phyloP scores from a whole-genome alignment of 2,888 invertebrate species.

The Cataglyphis albicans region DNA sequence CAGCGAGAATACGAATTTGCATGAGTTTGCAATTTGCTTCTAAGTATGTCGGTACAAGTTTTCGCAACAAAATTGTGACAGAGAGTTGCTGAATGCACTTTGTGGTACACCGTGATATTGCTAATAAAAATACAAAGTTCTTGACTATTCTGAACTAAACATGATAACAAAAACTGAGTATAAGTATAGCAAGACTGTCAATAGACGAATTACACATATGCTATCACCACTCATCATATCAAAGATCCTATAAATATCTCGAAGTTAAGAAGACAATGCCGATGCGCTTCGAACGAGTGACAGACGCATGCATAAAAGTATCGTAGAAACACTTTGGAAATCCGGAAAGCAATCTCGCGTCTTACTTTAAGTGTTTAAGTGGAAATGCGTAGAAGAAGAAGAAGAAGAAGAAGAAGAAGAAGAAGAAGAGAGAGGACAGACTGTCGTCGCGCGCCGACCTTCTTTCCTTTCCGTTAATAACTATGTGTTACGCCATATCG shows the following conservation, averaged over 20 bases:
- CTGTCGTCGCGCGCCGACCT: slow-evolving; percentile 38
- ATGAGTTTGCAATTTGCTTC: slow-evolving; percentile 7
- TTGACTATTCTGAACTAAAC: background rate
- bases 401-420: slow-evolving; percentile 25
- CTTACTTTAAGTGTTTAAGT: slow-evolving; percentile 36
- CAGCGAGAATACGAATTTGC: background rate
- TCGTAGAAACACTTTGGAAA: slow-evolving; percentile 42
- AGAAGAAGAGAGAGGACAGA: slow-evolving; percentile 37
- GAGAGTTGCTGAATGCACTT: slow-evolving; percentile 39
- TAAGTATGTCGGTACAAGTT: slow-evolving; percentile 31
- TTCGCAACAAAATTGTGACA: slow-evolving; percentile 37
- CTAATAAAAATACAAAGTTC: slow-evolving; percentile 40
- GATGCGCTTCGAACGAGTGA: slow-evolving; percentile 5
- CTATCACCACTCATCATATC: background rate
- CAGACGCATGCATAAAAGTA: slow-evolving; percentile 39
- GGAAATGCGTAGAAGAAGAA: slow-evolving; percentile 37
- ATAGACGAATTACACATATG: background rate
- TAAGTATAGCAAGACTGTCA: background rate
- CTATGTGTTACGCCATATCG: slow-evolving; percentile 34
- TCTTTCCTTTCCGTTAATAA: slow-evolving; percentile 35
- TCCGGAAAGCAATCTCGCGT: slow-evolving; percentile 36
- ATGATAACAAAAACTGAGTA: background rate
- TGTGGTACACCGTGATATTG: slow-evolving; percentile 27
- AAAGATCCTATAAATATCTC: background rate
- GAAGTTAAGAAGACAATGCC: slow-evolving; percentile 40